Base-by-base conservation (phyloP, 92 coral and sea anemone genomes). In the Epizoanthus scotinus region DNA sequence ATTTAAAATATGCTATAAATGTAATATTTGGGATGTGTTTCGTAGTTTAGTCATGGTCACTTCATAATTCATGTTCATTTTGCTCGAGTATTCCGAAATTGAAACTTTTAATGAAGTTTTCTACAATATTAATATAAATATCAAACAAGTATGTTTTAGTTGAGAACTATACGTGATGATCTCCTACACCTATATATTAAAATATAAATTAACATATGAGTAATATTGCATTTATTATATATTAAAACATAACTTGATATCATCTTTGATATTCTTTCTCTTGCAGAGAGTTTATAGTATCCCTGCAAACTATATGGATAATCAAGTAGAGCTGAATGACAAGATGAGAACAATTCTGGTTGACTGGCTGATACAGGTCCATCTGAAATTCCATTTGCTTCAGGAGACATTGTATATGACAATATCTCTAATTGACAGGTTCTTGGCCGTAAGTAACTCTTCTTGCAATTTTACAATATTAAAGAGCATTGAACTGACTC, bases 331-430 rank as follows among this genome's bases (percentile, higher is more conserved):
- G 61, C 24, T 95, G 6, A 95, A 87, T 61, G 98, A 87, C 10
- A 67, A 71, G 73, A 95, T 95, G 99, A 88, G 99, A 0, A 67
- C 92, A 18, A 93, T 95, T 56, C 95, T 95, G 7, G 88, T 95
- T 29, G 99, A 95, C 89, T 95, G 99, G 99, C 89, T 95, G 19
- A 83, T 93, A n/a, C 99, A 95, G 69, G 99, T 95, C 36, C 99
- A 95, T 69, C 74, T 86, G 24, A 92, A 87, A n/a, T 95, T 95
- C 71, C 92, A 87, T 9, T 90, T 95, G 14, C 89, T 95, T 17
- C 99, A 95, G 66, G 99, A 95, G 78, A 95, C 99, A n/a, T 86
- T 95, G 56, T 93, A 83, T 82, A 82, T 91, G 70, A 95, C 99
- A 1, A 67, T 95, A 27, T 84, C 98, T 8, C 85, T 91, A 67